phyloP scores from a whole-genome alignment of 2,797 vertebrate genomes.

The Sebastes oblongus region DNA sequence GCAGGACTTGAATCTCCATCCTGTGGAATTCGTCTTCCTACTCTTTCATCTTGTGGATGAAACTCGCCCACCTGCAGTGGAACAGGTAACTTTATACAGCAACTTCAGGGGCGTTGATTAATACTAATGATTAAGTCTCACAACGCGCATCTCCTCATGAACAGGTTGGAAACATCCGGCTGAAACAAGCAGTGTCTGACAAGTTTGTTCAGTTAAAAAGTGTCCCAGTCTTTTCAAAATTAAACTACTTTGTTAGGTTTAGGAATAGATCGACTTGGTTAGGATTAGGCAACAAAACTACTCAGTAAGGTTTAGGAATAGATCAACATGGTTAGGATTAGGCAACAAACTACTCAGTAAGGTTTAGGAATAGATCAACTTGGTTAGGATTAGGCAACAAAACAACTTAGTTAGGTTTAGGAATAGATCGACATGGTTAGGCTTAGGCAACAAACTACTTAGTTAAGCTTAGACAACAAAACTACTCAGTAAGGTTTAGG shows the following conservation, averaged over 20 bases:
- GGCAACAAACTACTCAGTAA: too few relatives aligned
- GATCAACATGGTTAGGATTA: accelerated
- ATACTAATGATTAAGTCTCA: neutral
- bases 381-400: too few relatives aligned
- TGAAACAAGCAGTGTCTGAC: neutral
- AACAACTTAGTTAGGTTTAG: too few relatives aligned
- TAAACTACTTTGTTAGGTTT: too few relatives aligned
- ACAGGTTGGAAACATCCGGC: neutral
- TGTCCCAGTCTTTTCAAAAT: too few relatives aligned
- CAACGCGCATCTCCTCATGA: accelerated
- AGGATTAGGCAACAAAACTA: too few relatives aligned
- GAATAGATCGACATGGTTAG: accelerated
- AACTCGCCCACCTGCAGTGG: neutral
- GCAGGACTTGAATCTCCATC: neutral
- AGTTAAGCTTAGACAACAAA: too few relatives aligned
- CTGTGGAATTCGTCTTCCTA: neutral
- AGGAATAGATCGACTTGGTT: too few relatives aligned
- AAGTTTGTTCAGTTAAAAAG: neutral
- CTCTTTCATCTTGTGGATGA: neutral
- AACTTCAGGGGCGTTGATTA: neutral
- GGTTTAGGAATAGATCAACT: too few relatives aligned
- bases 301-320: too few relatives aligned
- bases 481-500: too few relatives aligned
- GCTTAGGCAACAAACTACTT: too few relatives aligned
- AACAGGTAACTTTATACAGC: neutral